Conservation (phyloP, 2,113 vertebrate species). For the Dipodomys merriami region DNA sequence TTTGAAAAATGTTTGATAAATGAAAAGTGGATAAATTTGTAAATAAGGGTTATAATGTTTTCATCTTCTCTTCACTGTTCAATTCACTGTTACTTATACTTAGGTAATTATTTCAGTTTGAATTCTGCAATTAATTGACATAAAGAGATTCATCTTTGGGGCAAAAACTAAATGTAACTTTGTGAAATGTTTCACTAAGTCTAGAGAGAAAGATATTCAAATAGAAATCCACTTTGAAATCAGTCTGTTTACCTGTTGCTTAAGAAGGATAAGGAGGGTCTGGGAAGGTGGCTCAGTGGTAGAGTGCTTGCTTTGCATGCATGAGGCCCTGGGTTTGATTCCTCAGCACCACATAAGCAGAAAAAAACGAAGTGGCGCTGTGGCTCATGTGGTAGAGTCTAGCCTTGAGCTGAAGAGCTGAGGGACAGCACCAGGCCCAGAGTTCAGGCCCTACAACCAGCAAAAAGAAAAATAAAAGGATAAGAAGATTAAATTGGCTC, state of each 20-base stretch:
- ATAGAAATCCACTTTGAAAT: conserved; percentile 72
- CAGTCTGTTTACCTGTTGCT: conserved; percentile 74
- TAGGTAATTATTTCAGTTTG: conserved; percentile 19
- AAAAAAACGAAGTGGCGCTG: too few relatives aligned
- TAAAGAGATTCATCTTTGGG: neutral
- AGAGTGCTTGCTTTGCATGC: too few relatives aligned
- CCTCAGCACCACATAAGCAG: too few relatives aligned
- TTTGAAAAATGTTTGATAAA: neutral
- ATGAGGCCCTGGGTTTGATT: too few relatives aligned
- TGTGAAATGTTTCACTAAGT: conserved; percentile 60
- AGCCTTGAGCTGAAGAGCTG: too few relatives aligned
- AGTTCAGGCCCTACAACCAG: too few relatives aligned
- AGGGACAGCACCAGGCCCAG: too few relatives aligned
- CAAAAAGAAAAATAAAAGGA: neutral
- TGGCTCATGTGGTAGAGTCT: too few relatives aligned
- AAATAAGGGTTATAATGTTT: neutral
- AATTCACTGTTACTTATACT: conserved; percentile 24
- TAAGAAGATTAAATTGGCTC: conserved; percentile 65
- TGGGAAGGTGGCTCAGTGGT: too few relatives aligned
- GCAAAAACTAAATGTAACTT: conserved; percentile 55
- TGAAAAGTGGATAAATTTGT: neutral
- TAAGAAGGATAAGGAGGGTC: conserved; percentile 48
- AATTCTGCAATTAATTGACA: conserved; percentile 50
- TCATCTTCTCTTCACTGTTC: neutral
- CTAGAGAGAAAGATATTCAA: conserved; percentile 60